These are phyloP conservation scores for Kryptopterus vitreolus DNA, from an alignment of 2,797 vertebrate genomes.

Conservation along the genomic window DNA sequence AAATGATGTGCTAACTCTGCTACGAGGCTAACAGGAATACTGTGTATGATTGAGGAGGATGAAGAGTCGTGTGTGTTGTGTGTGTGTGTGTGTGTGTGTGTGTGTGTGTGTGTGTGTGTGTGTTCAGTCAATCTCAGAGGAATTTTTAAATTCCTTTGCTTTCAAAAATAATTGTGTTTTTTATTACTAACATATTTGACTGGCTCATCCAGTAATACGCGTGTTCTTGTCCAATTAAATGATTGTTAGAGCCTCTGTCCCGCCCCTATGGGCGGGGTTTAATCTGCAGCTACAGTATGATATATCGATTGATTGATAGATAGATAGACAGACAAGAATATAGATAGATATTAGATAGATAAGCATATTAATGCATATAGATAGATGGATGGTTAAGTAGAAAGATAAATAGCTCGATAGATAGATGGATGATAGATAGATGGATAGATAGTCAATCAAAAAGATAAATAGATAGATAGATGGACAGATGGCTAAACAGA, in stretches of 20 bases:
- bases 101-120: no score
- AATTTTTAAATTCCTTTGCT: background rate
- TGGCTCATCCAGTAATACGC: background rate
- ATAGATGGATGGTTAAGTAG: no score
- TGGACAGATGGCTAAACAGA: no score
- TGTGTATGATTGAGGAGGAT: background rate
- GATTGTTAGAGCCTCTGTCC: background rate
- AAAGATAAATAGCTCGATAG: no score
- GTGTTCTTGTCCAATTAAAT: conserved; percentile 4
- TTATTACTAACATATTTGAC: background rate
- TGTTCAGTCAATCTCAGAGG: background rate
- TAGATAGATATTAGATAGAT: no score
- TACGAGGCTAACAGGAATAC: conserved; percentile 1
- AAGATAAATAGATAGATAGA: no score
- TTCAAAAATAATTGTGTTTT: background rate
- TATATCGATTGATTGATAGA: background rate
- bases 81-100: no score
- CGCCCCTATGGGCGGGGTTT: no score
- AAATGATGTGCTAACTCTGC: background rate
- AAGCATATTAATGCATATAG: no score
- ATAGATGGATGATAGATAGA: no score
- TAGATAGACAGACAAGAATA: no score
- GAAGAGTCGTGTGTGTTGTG: background rate
- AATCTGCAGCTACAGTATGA: background rate
- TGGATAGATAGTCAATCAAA: no score